These are phyloP conservation scores for Cebidichthys violaceus DNA, from an alignment of 2,113 vertebrate genomes.

Conservation along the genomic window DNA sequence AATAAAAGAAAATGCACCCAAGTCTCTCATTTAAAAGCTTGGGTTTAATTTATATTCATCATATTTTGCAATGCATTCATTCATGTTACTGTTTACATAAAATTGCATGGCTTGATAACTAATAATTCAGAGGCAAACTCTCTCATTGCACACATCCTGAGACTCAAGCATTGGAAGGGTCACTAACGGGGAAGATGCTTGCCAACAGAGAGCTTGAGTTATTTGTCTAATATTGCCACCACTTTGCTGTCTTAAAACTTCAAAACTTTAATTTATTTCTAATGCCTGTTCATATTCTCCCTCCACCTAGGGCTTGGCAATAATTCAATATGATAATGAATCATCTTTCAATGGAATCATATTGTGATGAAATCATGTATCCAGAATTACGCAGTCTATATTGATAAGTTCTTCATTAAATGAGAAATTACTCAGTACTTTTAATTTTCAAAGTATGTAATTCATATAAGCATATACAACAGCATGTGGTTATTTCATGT, in stretches of 20 bases:
- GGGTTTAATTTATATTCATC: slow-evolving; percentile 28
- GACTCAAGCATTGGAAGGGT: slow-evolving; percentile 9
- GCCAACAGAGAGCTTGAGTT: not conserved
- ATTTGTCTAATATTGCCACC: not conserved
- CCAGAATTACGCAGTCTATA: not conserved
- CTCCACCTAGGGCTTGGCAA: not conserved
- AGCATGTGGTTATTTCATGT: too few species aligned
- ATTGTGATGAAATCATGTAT: not conserved
- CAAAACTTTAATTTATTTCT: not conserved
- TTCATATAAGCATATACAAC: too few species aligned
- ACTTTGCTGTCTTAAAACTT: not conserved
- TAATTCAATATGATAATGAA: not conserved
- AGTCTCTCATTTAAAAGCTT: slow-evolving; percentile 26
- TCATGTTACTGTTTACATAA: slow-evolving; percentile 14
- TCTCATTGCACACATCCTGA: slow-evolving; percentile 16
- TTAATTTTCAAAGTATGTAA: too few species aligned
- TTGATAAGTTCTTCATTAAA: not conserved
- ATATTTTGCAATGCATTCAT: slow-evolving; percentile 44
- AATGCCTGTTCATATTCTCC: slow-evolving; percentile 1
- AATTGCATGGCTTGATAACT: slow-evolving; percentile 30
- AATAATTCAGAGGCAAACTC: slow-evolving; percentile 18
- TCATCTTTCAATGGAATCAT: not conserved
- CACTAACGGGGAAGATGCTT: slow-evolving; percentile 1
- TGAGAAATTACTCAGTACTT: too few species aligned
- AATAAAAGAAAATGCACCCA: slow-evolving; percentile 29